A percentile compares a stretch with the other conserved stretches of the same genome.
These are phyloP conservation scores for Diachasma alloeum DNA, from an alignment of 1,140 invertebrate genomes.

Conservation along the genomic window DNA sequence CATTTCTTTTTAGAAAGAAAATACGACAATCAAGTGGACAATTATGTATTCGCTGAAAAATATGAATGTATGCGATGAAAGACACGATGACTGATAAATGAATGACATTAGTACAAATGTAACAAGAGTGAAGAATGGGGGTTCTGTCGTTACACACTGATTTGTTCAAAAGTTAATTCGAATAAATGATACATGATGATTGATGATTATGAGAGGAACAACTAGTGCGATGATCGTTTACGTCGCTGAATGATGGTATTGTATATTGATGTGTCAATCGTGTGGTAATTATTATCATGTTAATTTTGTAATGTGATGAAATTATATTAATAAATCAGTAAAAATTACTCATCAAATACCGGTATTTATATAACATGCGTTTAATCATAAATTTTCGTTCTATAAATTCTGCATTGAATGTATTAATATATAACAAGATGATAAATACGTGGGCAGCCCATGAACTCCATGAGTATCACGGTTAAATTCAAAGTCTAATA, in stretches of 20 bases:
- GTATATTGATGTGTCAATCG: constrained; percentile 20
- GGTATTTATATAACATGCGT: background rate
- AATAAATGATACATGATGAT: constrained; percentile 7
- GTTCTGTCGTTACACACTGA: background rate
- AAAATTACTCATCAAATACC: background rate
- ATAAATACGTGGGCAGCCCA: background rate
- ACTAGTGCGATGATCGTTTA: constrained; percentile 9
- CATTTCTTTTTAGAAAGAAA: background rate
- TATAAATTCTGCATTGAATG: background rate
- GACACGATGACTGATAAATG: background rate
- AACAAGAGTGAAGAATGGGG: constrained; percentile 8
- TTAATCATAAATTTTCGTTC: background rate
- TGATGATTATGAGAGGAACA: constrained; percentile 14
- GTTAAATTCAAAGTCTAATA: background rate
- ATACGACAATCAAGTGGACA: background rate
- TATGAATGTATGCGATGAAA: background rate
- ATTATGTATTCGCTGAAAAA: background rate
- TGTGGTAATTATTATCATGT: constrained; percentile 5
- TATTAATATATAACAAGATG: background rate
- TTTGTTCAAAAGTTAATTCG: background rate
- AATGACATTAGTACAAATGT: constrained; percentile 28
- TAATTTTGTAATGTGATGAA: background rate
- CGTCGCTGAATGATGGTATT: constrained; percentile 17
- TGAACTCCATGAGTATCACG: background rate
- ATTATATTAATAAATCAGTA: background rate